Percentiles rank a stretch among this genome's conserved stretches.
Evolutionary conservation across 2,888 invertebrate genomes (phyloP).

Genomic region (Acanthoscelides obtectus): DNA sequence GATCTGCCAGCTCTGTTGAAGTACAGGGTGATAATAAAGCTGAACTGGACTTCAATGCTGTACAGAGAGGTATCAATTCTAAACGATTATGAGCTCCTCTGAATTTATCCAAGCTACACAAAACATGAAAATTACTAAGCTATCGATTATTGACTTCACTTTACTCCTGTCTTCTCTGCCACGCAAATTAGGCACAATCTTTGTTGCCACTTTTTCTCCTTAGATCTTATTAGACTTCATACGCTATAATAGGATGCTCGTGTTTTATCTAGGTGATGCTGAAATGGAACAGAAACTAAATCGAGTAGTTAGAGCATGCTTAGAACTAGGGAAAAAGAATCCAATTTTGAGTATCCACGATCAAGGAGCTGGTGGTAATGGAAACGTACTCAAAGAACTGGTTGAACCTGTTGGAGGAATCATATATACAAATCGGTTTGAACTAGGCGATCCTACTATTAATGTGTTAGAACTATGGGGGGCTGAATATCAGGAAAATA

Average conservation of each 20-base stretch:
- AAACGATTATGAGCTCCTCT: no score
- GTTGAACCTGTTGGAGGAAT: conserved; percentile 93
- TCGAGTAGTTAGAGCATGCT: conserved; percentile 85
- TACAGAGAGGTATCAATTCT: conserved; percentile 80
- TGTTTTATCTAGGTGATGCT: conserved; percentile 63
- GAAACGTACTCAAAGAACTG: conserved; percentile 94
- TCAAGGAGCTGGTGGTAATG: conserved; percentile 98
- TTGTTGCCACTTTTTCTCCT: no score
- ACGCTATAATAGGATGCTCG: neutral
- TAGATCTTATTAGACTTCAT: neutral
- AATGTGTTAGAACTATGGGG: conserved; percentile 95
- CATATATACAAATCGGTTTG: conserved; percentile 80
- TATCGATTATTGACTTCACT: no score
- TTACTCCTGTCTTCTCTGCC: no score
- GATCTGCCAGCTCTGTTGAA: conserved; percentile 95
- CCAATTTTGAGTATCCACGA: conserved; percentile 96
- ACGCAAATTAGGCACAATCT: no score
- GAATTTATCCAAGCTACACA: no score
- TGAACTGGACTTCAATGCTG: conserved; percentile 92
- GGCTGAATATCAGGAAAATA: conserved; percentile 96
- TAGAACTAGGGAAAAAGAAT: conserved; percentile 76
- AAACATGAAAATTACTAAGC: no score
- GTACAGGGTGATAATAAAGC: conserved; percentile 86
- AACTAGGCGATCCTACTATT: conserved; percentile 91
- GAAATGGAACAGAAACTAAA: conserved; percentile 99